These are phyloP conservation scores for Pseudorhiza aurosa DNA, from an alignment of 30 jellyfish, hydroid and myxozoan species.

Conservation along the genomic window DNA sequence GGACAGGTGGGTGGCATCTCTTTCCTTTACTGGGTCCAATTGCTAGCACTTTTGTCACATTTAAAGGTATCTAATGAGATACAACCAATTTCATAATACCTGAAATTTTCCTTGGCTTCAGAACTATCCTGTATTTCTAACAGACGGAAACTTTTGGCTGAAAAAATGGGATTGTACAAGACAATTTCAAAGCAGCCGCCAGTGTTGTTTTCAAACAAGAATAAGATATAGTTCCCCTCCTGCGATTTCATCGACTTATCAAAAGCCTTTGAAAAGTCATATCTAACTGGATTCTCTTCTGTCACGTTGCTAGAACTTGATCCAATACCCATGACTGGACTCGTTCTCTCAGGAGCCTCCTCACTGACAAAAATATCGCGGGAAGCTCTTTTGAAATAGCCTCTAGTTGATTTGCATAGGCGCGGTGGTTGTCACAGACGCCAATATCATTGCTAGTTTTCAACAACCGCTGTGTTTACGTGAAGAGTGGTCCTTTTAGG, in stretches of 20 bases:
- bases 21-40: too few relatives aligned
- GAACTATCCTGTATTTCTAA: background rate
- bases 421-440: too few relatives aligned
- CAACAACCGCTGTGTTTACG: too few relatives aligned
- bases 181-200: constrained; percentile 29
- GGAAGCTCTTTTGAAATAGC: too few relatives aligned
- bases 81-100: too few relatives aligned
- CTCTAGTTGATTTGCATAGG: too few relatives aligned
- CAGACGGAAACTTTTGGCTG: constrained; percentile 34
- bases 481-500: too few relatives aligned
- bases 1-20: background rate
- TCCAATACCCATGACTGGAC: constrained; percentile 36
- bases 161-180: constrained; percentile 19
- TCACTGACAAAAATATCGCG: too few relatives aligned
- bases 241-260: constrained; percentile 1
- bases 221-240: constrained; percentile 3
- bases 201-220: constrained; percentile 9
- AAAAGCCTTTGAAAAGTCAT: constrained; percentile 9
- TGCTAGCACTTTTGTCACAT: too few relatives aligned
- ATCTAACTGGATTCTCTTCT: background rate
- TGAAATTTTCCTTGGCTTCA: constrained; percentile 35
- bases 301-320: constrained; percentile 39
- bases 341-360: too few relatives aligned
- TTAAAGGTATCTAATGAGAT: background rate
- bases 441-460: too few relatives aligned